Base-by-base conservation (phyloP, 2,113 vertebrate genomes). In the Cyanoliseus patagonus region DNA sequence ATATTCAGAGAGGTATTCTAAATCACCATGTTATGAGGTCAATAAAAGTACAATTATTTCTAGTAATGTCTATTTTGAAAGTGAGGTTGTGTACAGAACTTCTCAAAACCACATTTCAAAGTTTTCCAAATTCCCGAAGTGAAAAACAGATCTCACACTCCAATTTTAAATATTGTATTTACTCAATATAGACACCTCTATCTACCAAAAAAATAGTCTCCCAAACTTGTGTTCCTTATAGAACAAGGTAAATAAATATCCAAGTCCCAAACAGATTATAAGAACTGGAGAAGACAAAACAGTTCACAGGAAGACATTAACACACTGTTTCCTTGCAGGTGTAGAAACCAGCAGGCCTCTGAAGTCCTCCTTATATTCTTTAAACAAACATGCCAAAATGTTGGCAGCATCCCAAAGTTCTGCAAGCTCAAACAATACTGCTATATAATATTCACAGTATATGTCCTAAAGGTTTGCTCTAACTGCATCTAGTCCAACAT, bases 141-240 rank as follows among this genome's bases (percentile, higher is more conserved):
- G 11, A 46, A 78, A 89, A 91, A 6, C 15, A 42, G 41, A 83
- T 6, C 33, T 83, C 22, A 39, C 24, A 35, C 3, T 61, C 51
- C 24, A 90, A 19, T 39, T 80, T 70, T 35, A 59, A 70, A 4
- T 33, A 93, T 22, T n/a, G 13, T n/a, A n/a, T n/a, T 57, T 93
- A 90, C 93, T 95, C 95, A 96, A 93, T 83, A 93, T 61, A 94
- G 80, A 69, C 83, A 93, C 68, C 85, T 63, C 66, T 35, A 79
- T 70, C 88, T 83, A 73, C 49, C 70, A 82, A 91, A 94, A 94
- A 59, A 52, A 52, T 63, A 89, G 89, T 62, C 84, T 3, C 27
- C 67, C 80, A 73, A 86, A 94, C 52, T 86, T 78, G 73, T 86
- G 80, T 41, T 92, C 73, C 76, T 96, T 94, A 92, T 93, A 90